phyloP scores from a whole-genome alignment of 35 echinoderm and acorn worm genomes.

The Stichopus chloronotus region DNA sequence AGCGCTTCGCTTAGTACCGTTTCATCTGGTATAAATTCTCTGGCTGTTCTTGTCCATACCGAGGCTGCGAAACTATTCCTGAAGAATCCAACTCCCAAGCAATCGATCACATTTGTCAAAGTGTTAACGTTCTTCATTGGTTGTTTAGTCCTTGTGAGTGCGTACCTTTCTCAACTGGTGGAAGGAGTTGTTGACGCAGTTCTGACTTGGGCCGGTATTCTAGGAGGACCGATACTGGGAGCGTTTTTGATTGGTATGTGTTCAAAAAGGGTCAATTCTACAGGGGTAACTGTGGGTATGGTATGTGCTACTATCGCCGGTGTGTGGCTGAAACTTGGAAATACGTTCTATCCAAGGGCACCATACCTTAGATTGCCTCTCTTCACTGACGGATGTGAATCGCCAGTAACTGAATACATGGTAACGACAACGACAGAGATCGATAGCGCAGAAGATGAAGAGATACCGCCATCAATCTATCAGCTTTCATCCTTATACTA shows the following conservation, averaged over 20 bases:
- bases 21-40: not conserved
- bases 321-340: not conserved
- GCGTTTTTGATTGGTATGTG: not conserved
- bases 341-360: not conserved
- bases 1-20: not conserved
- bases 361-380: not conserved
- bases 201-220: not conserved
- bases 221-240: not conserved
- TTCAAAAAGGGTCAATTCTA: not conserved
- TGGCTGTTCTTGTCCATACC: not conserved
- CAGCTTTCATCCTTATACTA: not conserved
- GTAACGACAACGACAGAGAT: not conserved
- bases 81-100: not conserved
- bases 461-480: not conserved
- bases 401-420: not conserved
- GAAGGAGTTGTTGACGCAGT: not conserved
- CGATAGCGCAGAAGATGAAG: not conserved
- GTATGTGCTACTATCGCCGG: not conserved
- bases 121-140: not conserved
- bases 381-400: not conserved
- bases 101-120: not conserved
- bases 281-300: not conserved
- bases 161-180: not conserved
- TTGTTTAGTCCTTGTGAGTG: not conserved
- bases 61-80: not conserved